phyloP scores from a whole-genome alignment of 37 sponge, comb jelly and placozoan genomes.

The Petrosia ficiformis region DNA sequence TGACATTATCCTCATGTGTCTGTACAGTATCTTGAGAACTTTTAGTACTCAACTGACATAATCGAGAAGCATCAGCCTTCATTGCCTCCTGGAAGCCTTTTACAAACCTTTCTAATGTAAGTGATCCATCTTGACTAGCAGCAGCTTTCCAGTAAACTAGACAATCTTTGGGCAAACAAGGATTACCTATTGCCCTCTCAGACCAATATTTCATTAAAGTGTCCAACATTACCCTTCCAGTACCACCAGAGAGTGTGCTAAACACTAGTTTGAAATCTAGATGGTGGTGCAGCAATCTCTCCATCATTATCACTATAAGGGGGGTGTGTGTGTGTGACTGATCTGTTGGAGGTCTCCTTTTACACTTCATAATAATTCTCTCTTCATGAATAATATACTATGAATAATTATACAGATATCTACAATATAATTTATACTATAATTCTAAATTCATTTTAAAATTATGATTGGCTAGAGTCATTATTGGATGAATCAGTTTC shows the following conservation, averaged over 20 bases:
- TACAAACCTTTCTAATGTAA: slow-evolving; percentile 28
- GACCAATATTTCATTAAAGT: slow-evolving; percentile 31
- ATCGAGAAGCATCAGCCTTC: neutral
- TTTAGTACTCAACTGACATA: neutral
- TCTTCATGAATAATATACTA: no score
- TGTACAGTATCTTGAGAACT: neutral
- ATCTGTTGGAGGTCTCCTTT: neutral
- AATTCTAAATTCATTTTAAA: no score
- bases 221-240: slow-evolving; percentile 21
- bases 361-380: no score
- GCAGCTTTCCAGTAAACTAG: slow-evolving; percentile 16
- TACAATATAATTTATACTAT: no score
- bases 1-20: slow-evolving; percentile 2
- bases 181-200: neutral
- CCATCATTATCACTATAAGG: no score
- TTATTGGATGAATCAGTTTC: no score
- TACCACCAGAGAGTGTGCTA: slow-evolving; percentile 23
- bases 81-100: slow-evolving; percentile 25
- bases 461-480: no score
- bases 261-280: slow-evolving; percentile 45
- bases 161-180: slow-evolving; percentile 11
- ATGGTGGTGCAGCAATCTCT: slow-evolving; percentile 13
- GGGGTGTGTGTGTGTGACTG: neutral
- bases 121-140: slow-evolving; percentile 23
- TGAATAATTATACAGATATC: no score